phyloP scores from a whole-genome alignment of 2,797 vertebrate species.

The Halcyon chelicuti region DNA sequence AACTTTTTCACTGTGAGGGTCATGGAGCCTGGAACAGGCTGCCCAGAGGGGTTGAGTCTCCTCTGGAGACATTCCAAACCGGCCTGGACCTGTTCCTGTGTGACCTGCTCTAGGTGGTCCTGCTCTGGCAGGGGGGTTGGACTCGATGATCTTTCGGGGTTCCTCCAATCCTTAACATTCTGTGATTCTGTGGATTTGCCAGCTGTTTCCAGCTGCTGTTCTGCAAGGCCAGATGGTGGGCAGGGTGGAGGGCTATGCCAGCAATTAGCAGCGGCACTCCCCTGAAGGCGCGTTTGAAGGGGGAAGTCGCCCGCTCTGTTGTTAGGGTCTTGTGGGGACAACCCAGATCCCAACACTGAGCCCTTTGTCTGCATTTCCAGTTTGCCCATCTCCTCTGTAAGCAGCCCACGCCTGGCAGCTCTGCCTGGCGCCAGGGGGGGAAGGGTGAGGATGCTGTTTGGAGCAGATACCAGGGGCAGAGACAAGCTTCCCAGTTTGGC shows the following conservation, averaged over 20 bases:
- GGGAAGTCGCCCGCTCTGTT: not conserved
- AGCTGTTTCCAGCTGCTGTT: conserved; percentile 11
- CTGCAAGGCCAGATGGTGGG: not conserved
- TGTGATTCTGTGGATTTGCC: not conserved
- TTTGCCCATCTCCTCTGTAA: not conserved
- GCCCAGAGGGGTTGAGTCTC: too few species aligned
- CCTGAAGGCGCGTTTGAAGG: not conserved
- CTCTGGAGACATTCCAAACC: too few species aligned
- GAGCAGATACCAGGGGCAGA: not conserved
- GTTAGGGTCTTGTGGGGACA: not conserved
- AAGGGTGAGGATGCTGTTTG: not conserved
- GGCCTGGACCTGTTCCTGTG: too few species aligned
- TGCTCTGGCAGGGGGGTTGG: too few species aligned
- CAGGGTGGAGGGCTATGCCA: not conserved
- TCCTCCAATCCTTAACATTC: too few species aligned
- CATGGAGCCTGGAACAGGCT: too few species aligned
- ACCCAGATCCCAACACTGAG: not conserved
- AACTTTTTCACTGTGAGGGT: too few species aligned
- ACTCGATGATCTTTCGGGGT: too few species aligned
- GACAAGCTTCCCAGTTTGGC: not conserved
- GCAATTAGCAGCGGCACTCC: not conserved
- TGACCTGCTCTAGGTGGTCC: too few species aligned
- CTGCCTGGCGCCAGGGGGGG: not conserved
- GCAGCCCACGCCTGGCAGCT: not conserved
- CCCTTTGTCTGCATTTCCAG: not conserved